Evolutionary conservation across 2,113 vertebrate genomes (phyloP).

Genomic region (Tursiops truncatus): DNA sequence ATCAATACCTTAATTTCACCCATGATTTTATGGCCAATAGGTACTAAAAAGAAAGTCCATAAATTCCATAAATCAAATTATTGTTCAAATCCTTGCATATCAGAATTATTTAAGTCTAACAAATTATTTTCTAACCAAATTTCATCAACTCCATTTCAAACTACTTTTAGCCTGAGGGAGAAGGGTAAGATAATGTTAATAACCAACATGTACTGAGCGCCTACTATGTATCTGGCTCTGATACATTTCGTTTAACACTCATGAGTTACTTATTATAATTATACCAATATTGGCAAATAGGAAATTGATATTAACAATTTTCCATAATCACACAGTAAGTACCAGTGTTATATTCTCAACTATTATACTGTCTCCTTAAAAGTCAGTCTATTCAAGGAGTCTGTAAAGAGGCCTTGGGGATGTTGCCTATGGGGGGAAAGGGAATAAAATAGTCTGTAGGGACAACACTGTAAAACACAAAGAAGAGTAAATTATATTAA

Average conservation of each 20-base stretch:
- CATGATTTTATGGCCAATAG: neutral
- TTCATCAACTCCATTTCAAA: neutral
- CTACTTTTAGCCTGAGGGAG: neutral
- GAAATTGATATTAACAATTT: neutral
- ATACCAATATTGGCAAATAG: neutral
- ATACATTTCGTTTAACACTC: neutral
- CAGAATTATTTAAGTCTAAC: neutral
- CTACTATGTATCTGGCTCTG: neutral
- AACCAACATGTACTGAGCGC: neutral
- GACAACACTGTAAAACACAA: neutral
- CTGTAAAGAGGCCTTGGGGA: neutral
- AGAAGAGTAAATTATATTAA: neutral
- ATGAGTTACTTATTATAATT: neutral
- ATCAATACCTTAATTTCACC: neutral
- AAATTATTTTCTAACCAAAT: neutral
- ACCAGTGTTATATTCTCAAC: neutral
- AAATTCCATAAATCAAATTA: neutral
- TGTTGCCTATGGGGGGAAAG: neutral
- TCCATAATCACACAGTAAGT: neutral
- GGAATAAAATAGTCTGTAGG: neutral
- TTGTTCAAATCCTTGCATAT: neutral
- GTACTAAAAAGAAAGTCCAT: neutral
- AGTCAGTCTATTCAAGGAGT: neutral
- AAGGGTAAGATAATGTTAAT: neutral
- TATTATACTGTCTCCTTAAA: neutral